These are phyloP conservation scores for Galagoides demidoff DNA, from an alignment of 2,797 vertebrate species.

Conservation along the genomic window DNA sequence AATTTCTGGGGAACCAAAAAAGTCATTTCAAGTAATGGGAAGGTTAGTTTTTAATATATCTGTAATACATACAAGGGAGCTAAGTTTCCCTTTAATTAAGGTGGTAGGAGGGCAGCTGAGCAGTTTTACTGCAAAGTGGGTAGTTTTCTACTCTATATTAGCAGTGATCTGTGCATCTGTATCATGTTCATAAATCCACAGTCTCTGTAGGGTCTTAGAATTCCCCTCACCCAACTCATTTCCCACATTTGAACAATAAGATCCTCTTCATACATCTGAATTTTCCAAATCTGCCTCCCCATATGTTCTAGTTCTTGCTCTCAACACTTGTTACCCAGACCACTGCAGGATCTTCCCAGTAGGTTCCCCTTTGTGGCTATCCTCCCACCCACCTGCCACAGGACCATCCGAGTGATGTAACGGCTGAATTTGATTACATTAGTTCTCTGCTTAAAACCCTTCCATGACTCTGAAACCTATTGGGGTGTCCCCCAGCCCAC, in stretches of 20 bases:
- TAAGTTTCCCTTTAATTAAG: slow-evolving; percentile 17
- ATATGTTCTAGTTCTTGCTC: neutral
- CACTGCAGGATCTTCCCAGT: neutral
- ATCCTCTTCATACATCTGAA: neutral
- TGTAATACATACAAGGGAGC: neutral
- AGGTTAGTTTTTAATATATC: neutral
- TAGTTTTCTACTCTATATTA: neutral
- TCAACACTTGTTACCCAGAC: neutral
- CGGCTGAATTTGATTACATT: neutral
- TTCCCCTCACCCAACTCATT: neutral
- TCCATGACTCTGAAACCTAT: neutral
- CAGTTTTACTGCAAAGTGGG: neutral
- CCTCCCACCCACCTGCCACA: neutral
- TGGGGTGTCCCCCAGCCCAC: no score
- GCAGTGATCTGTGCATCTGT: neutral
- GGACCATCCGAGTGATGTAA: neutral
- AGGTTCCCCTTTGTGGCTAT: neutral
- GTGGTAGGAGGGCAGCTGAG: neutral
- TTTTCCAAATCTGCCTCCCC: neutral
- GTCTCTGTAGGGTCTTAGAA: neutral
- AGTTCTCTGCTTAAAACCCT: neutral
- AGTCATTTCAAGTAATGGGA: slow-evolving; percentile 12
- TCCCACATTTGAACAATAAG: neutral
- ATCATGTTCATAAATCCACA: neutral
- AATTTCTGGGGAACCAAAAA: neutral